Base-by-base conservation (phyloP, 2,888 invertebrate species). In the Alviniconcha strummeri region DNA sequence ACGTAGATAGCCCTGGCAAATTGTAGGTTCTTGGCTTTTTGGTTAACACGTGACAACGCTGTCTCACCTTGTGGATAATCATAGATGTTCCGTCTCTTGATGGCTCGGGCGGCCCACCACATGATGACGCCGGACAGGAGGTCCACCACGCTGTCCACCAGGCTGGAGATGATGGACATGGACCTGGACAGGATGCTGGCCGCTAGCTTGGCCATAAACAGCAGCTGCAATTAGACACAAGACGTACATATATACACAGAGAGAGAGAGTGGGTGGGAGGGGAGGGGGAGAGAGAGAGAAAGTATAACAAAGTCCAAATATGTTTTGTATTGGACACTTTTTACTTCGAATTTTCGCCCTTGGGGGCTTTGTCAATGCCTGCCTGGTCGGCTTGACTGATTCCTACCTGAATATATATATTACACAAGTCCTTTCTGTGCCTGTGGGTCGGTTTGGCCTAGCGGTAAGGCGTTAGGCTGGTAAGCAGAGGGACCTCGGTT, bases 71-170 rank as follows among this genome's bases (percentile, higher is more conserved):
- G 92, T n/a, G 94, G 94, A 88, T 94, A 94, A 17, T 88, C 86
- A 87, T 94, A 94, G 5, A 92, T 92, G 87, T 94, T 92, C 9
- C 94, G 89, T 56, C 90, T 92, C 83, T 90, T 90, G 84, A 95
- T 94, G 74, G 94, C 93, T 67, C 93, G 84, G 19, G 89, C 76
- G 7, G 86, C 85, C 84, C 84, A 86, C 85, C 84, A 85, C 83
- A 90, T 36, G 85, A 85, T 85, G 36, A 92, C 83, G 8, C 94
- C 93, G 17, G 94, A 93, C 7, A 94, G 89, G 55, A 94, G 91
- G 87, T 94, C 94, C 5, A 95, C 94, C 9, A 90, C 88, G 76
- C 94, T 94, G 90, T 94, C 94, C 17, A 95, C 93, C 78, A 94
- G 90, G 77, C 94, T 94, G 15, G 94, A 94, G 78, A 95, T 93